phyloP scores from a whole-genome alignment of 2,888 invertebrate genomes.

The Baronia brevicornis region DNA sequence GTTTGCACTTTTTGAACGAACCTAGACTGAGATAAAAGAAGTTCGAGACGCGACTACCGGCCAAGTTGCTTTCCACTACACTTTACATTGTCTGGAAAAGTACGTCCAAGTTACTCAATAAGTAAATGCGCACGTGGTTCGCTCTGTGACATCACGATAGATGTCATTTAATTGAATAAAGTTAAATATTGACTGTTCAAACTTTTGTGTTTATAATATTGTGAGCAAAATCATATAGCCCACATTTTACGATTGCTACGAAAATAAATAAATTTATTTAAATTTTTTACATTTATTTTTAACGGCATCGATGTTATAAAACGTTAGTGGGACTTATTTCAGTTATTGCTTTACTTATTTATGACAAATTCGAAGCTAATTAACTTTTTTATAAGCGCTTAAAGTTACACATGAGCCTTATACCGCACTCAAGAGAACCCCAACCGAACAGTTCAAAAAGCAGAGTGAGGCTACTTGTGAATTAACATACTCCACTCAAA shows the following conservation, averaged over 20 bases:
- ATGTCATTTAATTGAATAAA: too few relatives aligned
- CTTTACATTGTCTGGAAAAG: conserved; percentile 1
- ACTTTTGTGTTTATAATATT: too few relatives aligned
- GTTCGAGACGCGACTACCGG: conserved; percentile 30
- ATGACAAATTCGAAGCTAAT: conserved; percentile 38
- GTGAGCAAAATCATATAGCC: too few relatives aligned
- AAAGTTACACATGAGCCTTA: conserved; percentile 29
- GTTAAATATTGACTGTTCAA: too few relatives aligned
- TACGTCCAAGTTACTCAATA: too few relatives aligned
- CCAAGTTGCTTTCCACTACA: conserved; percentile 16
- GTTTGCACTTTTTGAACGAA: conserved; percentile 71
- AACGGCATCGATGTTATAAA: conserved; percentile 8
- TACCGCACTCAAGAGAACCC: conserved; percentile 22
- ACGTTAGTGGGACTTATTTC: conserved; percentile 7
- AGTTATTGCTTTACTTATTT: conserved; percentile 6
- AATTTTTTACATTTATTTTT: conserved; percentile 2
- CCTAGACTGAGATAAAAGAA: conserved; percentile 70
- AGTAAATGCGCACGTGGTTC: too few relatives aligned
- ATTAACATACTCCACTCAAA: conserved; percentile 73
- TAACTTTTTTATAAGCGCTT: conserved; percentile 32
- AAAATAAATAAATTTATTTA: too few relatives aligned
- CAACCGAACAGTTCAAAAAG: conserved; percentile 51
- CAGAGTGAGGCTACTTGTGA: conserved; percentile 52
- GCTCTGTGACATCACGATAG: too few relatives aligned
- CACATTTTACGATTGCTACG: too few relatives aligned